Percentiles rank a stretch among this genome's conserved stretches.
Conservation (phyloP, 2,888 invertebrate genomes). For the Orthosia gothica region DNA sequence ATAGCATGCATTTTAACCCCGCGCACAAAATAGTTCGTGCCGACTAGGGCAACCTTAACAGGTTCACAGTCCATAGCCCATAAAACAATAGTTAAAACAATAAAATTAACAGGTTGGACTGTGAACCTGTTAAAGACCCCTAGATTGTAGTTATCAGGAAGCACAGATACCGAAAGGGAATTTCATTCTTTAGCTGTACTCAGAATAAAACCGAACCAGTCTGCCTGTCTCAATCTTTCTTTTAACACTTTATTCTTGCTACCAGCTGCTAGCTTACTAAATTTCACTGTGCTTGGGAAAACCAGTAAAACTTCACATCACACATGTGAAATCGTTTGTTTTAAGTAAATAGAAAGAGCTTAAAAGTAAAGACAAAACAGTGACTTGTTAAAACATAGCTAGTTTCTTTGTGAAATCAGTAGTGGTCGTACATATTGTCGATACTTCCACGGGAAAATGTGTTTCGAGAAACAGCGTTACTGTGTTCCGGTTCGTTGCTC, state of each 20-base stretch:
- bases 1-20: no score
- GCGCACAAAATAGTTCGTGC: no score
- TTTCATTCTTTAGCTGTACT: no score
- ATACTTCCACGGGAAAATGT: background rate
- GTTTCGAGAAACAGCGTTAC: background rate
- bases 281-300: conserved; percentile 36
- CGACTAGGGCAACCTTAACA: no score
- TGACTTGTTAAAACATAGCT: conserved; percentile 9
- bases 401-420: background rate
- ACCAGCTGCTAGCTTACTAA: background rate
- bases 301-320: background rate
- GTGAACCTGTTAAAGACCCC: no score
- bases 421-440: no score
- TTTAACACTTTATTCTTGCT: conserved; percentile 4
- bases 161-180: no score
- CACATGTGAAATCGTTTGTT: conserved; percentile 41
- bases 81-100: no score
- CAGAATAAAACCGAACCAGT: background rate
- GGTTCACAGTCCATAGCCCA: no score
- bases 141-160: no score
- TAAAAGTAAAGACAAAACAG: conserved; percentile 1
- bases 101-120: no score
- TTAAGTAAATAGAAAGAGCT: conserved; percentile 42
- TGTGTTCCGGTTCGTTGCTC: background rate
- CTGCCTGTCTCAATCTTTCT: background rate